Percentiles rank a stretch among this genome's conserved stretches.
phyloP scores from a whole-genome alignment of 2,113 vertebrate species.

The Erythrolamprus reginae region DNA sequence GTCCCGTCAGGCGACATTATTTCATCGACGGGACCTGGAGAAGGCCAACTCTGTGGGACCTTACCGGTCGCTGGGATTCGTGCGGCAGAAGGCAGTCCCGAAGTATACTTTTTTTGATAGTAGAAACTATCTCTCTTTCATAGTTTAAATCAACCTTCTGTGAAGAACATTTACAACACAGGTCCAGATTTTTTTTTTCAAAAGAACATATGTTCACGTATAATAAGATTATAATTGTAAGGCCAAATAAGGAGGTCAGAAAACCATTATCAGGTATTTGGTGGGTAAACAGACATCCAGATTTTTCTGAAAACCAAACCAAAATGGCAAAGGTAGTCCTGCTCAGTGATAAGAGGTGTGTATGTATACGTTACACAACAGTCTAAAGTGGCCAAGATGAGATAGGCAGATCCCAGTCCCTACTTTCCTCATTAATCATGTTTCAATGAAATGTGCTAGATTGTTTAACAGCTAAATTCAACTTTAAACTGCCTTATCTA shows the following conservation, averaged over 20 bases:
- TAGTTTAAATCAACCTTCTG: not conserved
- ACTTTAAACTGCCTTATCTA: not conserved
- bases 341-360: not conserved
- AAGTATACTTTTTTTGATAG: not conserved
- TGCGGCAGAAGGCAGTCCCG: too few relatives aligned
- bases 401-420: not conserved
- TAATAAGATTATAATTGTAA: not conserved
- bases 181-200: not conserved
- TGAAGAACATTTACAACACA: not conserved
- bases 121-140: not conserved
- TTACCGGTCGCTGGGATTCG: too few relatives aligned
- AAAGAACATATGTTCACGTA: not conserved
- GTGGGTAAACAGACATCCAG: not conserved
- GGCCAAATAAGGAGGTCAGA: not conserved
- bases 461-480: not conserved
- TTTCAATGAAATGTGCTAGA: not conserved
- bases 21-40: too few relatives aligned
- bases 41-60: too few relatives aligned
- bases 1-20: too few relatives aligned
- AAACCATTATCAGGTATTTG: not conserved
- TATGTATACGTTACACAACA: not conserved
- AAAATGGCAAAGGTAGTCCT: not conserved
- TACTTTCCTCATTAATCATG: not conserved
- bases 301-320: not conserved
- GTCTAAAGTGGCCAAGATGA: not conserved